A percentile compares a stretch with the other conserved stretches of the same genome.
These are phyloP conservation scores for Eupeodes corollae DNA, from an alignment of 1,140 invertebrate species.

Conservation along the genomic window DNA sequence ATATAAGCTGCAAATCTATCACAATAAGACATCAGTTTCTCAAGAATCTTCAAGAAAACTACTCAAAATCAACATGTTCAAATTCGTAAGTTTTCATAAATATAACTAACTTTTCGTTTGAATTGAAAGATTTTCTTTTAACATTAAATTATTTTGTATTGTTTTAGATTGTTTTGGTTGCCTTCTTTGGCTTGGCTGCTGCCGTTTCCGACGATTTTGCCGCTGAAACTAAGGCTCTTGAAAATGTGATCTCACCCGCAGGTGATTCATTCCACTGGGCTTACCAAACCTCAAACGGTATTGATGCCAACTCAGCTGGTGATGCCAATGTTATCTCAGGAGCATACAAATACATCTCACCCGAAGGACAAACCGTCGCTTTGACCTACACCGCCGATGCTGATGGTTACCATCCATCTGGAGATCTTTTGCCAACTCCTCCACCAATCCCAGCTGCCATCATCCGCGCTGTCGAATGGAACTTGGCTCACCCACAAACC, in stretches of 20 bases:
- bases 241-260: conserved; percentile 28
- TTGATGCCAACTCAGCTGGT: conserved; percentile 27
- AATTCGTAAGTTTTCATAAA: too few relatives aligned
- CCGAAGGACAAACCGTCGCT: conserved; percentile 39
- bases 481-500: conserved; percentile 38
- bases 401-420: conserved; percentile 44
- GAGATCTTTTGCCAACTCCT: conserved; percentile 42
- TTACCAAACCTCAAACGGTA: conserved; percentile 33
- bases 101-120: too few relatives aligned
- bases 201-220: conserved; percentile 26
- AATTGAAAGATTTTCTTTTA: background rate
- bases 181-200: conserved; percentile 18
- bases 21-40: too few relatives aligned
- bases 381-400: conserved; percentile 51
- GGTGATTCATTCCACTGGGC: conserved; percentile 32
- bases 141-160: background rate
- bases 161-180: conserved; percentile 19
- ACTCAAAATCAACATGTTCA: too few relatives aligned
- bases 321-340: conserved; percentile 28
- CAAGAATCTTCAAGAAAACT: too few relatives aligned
- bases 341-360: conserved; percentile 25
- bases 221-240: conserved; percentile 32
- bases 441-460: conserved; percentile 37
- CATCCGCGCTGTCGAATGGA: conserved; percentile 39
- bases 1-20: too few relatives aligned